Evolutionary conservation across 2,113 vertebrate species (phyloP).

Genomic region (Bothrops jararaca): DNA sequence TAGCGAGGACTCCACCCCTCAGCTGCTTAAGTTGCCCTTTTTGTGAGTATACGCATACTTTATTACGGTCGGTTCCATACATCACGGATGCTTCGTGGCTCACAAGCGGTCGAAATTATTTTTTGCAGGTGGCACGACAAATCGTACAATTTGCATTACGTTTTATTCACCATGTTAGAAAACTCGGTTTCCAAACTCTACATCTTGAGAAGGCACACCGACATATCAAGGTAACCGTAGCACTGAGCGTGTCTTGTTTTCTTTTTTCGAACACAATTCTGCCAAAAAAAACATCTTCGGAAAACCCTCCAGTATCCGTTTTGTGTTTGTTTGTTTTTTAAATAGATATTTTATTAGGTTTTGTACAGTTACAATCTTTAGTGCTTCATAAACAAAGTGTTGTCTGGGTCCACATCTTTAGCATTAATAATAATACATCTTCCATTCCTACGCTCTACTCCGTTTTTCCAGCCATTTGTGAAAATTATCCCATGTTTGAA

Average conservation of each 20-base stretch:
- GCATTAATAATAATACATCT: too few species aligned
- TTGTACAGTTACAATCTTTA: too few species aligned
- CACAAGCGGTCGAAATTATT: constrained; percentile 10
- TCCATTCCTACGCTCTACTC: too few species aligned
- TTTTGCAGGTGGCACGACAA: constrained; percentile 90
- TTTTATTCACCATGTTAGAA: constrained; percentile 89
- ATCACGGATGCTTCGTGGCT: not conserved
- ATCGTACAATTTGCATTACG: constrained; percentile 84
- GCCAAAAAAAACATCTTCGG: not conserved
- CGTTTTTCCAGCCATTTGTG: too few species aligned
- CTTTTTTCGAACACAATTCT: not conserved
- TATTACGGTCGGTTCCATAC: not conserved
- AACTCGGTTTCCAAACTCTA: constrained; percentile 82
- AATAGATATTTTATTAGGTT: too few species aligned
- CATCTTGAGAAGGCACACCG: constrained; percentile 84
- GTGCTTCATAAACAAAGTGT: too few species aligned
- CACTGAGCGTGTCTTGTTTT: not conserved
- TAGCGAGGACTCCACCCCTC: constrained; percentile 79
- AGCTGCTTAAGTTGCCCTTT: constrained; percentile 87
- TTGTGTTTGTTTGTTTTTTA: too few species aligned
- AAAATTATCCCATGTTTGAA: too few species aligned
- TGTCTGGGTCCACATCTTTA: too few species aligned
- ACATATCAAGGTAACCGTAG: constrained; percentile 80
- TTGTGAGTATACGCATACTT: constrained; percentile 76
- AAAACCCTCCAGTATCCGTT: not conserved